Base-by-base conservation (phyloP, 2,113 vertebrate species). In the Indri indri region DNA sequence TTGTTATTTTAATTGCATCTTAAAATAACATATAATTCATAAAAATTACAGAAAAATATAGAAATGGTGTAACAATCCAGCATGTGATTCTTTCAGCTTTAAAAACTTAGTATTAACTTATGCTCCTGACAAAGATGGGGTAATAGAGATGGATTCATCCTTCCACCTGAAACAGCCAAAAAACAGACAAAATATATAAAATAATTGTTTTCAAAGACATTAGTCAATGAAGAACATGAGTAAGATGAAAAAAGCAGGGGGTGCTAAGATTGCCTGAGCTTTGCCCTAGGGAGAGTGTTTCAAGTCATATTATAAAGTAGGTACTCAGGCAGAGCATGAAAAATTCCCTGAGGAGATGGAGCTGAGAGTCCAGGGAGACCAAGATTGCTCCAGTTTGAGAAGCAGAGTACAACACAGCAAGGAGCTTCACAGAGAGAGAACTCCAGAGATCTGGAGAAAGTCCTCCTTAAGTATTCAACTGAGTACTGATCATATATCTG, bases 11-110 rank as follows among this genome's bases (percentile, higher is more conserved):
- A 89, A 95, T 89, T 79, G 80, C 54, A 74, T 84, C 95, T 92
- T 93, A 93, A 98, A 98, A 97, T 93, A 50, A 88, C 74, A 91
- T 68, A 20, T 34, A 83, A 91, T 34, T 97, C 25, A 88, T 74
- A 76, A 81, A 89, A 82, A 76, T 30, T 74, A 45, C 34, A 81
- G 17, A 30, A 82, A 92, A 71, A 76, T 74, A 70, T 7, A 76
- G 22, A 40, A 76, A 88, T 47, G 18, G 2, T 71, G 3, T 93
- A 59, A 84, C 27, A 83, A 96, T 68, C 3, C 90, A 47, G 2
- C 2, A 25, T 45, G 0, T 8, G n/a, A 0, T 91, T 63, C 8
- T 54, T 91, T 6, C 45, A 89, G 5, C 18, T 80, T 91, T 92
- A 80, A 93, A 74, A 87, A 74, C 4, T 30, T 88, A 68, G 12